Evolutionary conservation across 2,888 invertebrate species (phyloP).

Genomic region (Noctua janthe): DNA sequence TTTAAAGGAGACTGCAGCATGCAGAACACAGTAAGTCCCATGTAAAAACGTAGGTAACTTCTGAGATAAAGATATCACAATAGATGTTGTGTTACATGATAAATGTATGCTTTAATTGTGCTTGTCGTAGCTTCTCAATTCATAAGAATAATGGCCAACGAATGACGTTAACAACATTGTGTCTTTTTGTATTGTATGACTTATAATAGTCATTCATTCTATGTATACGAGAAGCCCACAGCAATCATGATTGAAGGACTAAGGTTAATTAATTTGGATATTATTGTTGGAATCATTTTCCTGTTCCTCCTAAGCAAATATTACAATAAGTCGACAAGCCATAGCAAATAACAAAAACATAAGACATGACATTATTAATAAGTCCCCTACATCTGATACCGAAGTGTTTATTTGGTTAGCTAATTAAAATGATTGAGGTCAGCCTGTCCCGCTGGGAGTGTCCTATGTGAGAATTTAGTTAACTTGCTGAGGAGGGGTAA

Average conservation of each 20-base stretch:
- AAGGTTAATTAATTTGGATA: background rate
- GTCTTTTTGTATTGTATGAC: background rate
- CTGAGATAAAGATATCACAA: too few species aligned
- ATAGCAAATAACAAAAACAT: background rate
- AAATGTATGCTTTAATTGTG: background rate
- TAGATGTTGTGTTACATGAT: background rate
- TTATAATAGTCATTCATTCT: background rate
- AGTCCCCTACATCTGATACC: slow-evolving; percentile 16
- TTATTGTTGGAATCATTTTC: slow-evolving; percentile 8
- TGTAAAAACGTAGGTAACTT: too few species aligned
- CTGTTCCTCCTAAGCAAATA: slow-evolving; percentile 20
- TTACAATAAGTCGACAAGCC: background rate
- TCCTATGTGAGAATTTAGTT: slow-evolving; percentile 22
- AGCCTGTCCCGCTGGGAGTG: slow-evolving; percentile 1
- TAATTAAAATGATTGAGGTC: slow-evolving; percentile 46
- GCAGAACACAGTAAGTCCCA: too few species aligned
- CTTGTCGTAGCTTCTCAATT: background rate
- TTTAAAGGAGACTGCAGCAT: too few species aligned
- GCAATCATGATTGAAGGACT: background rate
- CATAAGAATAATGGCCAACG: background rate
- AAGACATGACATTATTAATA: slow-evolving; percentile 10
- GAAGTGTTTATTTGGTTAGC: slow-evolving; percentile 39
- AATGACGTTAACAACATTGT: background rate
- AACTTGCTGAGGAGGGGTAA: background rate
- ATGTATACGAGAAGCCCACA: background rate